Evolutionary conservation across 2,888 invertebrate species (phyloP).

Genomic region (Geotrupes spiniger): DNA sequence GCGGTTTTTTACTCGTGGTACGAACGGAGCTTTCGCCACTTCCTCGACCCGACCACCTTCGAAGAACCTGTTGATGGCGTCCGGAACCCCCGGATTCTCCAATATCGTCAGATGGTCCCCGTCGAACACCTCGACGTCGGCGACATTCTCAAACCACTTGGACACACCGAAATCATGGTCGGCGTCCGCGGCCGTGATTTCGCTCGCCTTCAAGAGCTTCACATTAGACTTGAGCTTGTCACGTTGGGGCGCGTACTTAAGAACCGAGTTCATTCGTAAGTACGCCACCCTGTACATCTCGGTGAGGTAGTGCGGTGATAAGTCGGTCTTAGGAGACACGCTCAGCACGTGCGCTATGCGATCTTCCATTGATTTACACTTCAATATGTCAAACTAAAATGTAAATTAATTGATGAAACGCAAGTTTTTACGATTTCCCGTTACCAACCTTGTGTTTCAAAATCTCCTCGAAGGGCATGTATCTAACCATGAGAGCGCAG

Average conservation of each 20-base stretch:
- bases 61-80: constrained; percentile 54
- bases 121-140: constrained; percentile 63
- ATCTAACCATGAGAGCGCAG: constrained; percentile 52
- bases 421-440: not conserved
- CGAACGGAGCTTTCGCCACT: too few species aligned
- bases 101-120: constrained; percentile 72
- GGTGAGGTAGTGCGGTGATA: constrained; percentile 47
- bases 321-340: constrained; percentile 37
- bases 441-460: constrained; percentile 18
- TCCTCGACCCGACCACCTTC: too few species aligned
- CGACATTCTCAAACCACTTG: constrained; percentile 52
- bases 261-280: constrained; percentile 56
- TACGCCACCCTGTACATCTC: constrained; percentile 50
- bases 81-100: constrained; percentile 61
- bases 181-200: constrained; percentile 53
- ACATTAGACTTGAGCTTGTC: constrained; percentile 55
- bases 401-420: not conserved
- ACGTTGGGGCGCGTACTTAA: constrained; percentile 49
- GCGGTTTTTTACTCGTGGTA: too few species aligned
- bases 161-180: constrained; percentile 66
- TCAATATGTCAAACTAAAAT: constrained; percentile 6
- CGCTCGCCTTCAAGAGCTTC: constrained; percentile 63
- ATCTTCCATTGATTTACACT: constrained; percentile 11
- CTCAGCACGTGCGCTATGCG: constrained; percentile 11
- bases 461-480: constrained; percentile 18